Percentiles rank a stretch among this genome's conserved stretches.
phyloP scores from a whole-genome alignment of 2,113 vertebrate genomes.

The Athene noctua region DNA sequence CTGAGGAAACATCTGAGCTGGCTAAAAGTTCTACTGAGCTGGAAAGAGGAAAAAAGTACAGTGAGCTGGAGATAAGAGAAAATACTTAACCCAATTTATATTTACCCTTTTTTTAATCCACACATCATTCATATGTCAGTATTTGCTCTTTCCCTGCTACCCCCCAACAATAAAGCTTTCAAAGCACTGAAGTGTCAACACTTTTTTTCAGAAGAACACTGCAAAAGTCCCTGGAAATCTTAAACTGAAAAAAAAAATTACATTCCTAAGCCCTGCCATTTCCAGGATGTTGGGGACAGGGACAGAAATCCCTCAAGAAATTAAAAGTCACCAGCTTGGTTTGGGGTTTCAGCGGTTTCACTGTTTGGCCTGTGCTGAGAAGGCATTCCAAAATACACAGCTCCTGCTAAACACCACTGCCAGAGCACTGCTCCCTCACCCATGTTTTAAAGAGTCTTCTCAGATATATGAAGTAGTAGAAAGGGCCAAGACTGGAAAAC shows the following conservation, averaged over 20 bases:
- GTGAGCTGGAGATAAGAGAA: slow-evolving; percentile 39
- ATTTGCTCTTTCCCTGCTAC: not conserved
- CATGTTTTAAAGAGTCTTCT: not conserved
- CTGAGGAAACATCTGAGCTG: slow-evolving; percentile 29
- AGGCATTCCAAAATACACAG: slow-evolving; percentile 12
- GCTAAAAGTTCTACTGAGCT: slow-evolving; percentile 16
- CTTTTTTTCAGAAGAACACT: not conserved
- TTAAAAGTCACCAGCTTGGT: not conserved
- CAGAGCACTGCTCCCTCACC: not conserved
- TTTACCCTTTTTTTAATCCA: not conserved
- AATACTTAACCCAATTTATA: not conserved
- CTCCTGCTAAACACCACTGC: not conserved
- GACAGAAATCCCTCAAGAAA: not conserved
- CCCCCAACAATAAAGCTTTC: not conserved
- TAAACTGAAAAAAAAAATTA: not conserved
- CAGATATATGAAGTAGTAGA: not conserved
- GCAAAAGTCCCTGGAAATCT: not conserved
- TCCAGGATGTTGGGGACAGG: not conserved
- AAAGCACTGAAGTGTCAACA: not conserved
- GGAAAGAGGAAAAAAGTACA: not conserved
- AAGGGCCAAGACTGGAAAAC: not conserved
- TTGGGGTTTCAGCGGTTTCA: slow-evolving; percentile 3
- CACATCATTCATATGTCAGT: not conserved
- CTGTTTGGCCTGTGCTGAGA: not conserved
- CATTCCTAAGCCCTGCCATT: not conserved